Base-by-base conservation (phyloP, 1,140 invertebrate species). In the Nasonia giraulti region DNA sequence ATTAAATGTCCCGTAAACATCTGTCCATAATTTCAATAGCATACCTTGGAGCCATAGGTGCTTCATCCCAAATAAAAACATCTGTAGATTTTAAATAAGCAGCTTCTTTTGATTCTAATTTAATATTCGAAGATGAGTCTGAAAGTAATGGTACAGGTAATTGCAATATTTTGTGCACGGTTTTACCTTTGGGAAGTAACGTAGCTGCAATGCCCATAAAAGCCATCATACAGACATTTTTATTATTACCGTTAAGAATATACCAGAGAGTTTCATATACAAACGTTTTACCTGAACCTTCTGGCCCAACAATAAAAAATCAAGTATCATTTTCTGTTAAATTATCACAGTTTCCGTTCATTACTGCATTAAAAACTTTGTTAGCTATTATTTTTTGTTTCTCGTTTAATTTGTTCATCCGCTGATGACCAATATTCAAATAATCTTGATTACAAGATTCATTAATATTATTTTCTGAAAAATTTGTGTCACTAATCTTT, bases 101-200 rank as follows among this genome's bases (percentile, higher is more conserved):
- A 47, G 40, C 74, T 47, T 76, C 74, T 76, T 33, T 1, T 8
- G 40, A 76, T 50, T 76, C 74, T 76, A 76, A 47, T 47, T 44
- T 76, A 7, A 76, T 76, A 47, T 40, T 40, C 7, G 6, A 7
- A 20, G 74, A 76, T 44, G 44, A 76, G 12, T 31, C 68, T 3
- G 62, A 74, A 79, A 80, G 47, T 12, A 83, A n/a, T 1, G 79
- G 83, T 31, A 87, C 78, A 80, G 91, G 90, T 27, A 92, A 71
- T 87, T 90, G 90, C 33, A 94, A 91, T 23, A 85, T 80, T 31
- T 90, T 91, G 88, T 94, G 92, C 14, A 90, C 89, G 8, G 93
- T 94, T 87, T 87, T 85, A 23, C 92, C 93, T 47, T 90, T 87
- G 12, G 87, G 79, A 33, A 93, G 76, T 8, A 93, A 84, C 10